phyloP scores from a whole-genome alignment of 92 coral and sea anemone species.

The Pocillopora grandis region DNA sequence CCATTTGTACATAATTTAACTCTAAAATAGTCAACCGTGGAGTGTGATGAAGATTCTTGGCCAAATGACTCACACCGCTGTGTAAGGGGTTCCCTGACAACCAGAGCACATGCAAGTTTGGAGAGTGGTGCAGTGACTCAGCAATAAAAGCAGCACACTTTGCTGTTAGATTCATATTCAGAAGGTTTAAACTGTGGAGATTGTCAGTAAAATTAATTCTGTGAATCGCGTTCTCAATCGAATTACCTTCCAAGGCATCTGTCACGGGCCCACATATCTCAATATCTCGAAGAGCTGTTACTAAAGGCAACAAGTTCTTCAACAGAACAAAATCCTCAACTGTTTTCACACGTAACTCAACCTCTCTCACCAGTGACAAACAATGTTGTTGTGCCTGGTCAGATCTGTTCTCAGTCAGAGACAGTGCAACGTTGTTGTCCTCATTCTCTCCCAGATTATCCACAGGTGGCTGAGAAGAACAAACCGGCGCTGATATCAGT shows the following conservation, averaged over 20 bases:
- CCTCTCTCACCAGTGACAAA: constrained; percentile 11
- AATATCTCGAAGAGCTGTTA: not conserved
- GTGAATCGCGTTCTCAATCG: not conserved
- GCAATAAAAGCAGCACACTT: not conserved
- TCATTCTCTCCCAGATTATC: not conserved
- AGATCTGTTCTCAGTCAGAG: not conserved
- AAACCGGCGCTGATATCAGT: not conserved
- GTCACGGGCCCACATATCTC: not conserved
- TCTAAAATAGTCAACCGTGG: not conserved
- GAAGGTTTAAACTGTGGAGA: not conserved
- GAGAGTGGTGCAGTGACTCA: not conserved
- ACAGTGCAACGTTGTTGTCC: too few species aligned
- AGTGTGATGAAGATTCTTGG: not conserved
- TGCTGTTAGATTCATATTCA: not conserved
- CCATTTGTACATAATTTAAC: not conserved
- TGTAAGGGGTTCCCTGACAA: not conserved
- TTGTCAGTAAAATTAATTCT: not conserved
- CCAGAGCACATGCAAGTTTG: not conserved
- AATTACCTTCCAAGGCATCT: not conserved
- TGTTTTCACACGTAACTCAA: not conserved
- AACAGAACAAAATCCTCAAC: not conserved
- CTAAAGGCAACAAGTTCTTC: not conserved
- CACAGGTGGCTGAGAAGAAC: constrained; percentile 6
- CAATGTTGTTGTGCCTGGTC: not conserved
- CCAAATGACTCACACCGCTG: not conserved